Percentiles rank a stretch among this genome's conserved stretches.
Conservation (phyloP, 2,113 vertebrate species). For the Paratilapia polleni region DNA sequence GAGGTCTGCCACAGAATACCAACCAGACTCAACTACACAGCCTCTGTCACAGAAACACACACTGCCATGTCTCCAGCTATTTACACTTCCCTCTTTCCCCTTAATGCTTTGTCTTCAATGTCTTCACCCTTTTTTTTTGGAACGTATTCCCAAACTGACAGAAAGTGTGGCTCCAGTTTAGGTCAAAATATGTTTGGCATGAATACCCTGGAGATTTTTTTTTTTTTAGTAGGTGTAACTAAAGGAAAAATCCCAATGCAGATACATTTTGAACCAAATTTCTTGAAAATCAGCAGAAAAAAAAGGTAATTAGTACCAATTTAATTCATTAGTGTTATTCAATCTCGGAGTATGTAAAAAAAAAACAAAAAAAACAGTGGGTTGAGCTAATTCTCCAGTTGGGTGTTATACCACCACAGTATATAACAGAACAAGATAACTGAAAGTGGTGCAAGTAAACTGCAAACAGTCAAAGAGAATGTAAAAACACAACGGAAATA, state of each 20-base stretch:
- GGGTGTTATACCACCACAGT: not conserved
- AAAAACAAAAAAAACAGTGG: not conserved
- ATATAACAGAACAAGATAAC: not conserved
- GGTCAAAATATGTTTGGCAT: not conserved
- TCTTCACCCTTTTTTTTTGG: not conserved
- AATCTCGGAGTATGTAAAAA: not conserved
- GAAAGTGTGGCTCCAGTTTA: not conserved
- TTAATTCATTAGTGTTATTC: not conserved
- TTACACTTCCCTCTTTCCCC: not conserved
- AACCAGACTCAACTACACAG: slow-evolving; percentile 4
- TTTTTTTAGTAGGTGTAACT: not conserved
- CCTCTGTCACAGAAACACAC: not conserved
- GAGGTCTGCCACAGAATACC: slow-evolving; percentile 48
- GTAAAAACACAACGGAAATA: not conserved
- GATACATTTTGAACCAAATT: too few relatives aligned
- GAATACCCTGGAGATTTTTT: not conserved
- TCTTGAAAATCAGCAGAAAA: too few relatives aligned
- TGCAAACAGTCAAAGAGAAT: too few relatives aligned
- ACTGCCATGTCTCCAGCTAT: not conserved
- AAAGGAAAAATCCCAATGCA: not conserved
- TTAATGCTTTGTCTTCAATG: not conserved
- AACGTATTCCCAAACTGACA: not conserved
- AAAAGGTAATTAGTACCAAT: not conserved
- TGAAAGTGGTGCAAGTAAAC: not conserved
- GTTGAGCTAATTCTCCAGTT: not conserved